Conservation (phyloP, 2,797 vertebrate genomes). For the Pseudomugil gertrudae region DNA sequence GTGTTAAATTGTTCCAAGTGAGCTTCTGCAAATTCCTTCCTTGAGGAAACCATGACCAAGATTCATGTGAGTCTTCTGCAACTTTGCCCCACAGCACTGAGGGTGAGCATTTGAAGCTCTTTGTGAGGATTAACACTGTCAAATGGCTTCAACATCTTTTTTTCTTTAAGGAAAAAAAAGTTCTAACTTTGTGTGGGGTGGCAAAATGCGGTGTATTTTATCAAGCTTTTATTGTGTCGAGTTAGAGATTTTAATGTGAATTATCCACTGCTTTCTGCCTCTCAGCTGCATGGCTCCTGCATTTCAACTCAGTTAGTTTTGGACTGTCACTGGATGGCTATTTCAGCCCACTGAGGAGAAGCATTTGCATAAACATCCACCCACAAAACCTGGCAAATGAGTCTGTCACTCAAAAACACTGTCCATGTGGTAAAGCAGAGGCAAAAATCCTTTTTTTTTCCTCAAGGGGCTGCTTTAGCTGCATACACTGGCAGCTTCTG, state of each 20-base stretch:
- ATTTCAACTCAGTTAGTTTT: slow-evolving; percentile 75
- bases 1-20: slow-evolving; percentile 35
- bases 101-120: slow-evolving; percentile 42
- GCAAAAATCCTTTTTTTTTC: slow-evolving; percentile 63
- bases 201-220: slow-evolving; percentile 41
- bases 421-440: slow-evolving; percentile 74
- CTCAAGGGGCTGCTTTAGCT: slow-evolving; percentile 55
- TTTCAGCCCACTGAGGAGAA: slow-evolving; percentile 76
- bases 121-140: slow-evolving; percentile 51
- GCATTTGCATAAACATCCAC: slow-evolving; percentile 84
- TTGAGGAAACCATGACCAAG: slow-evolving; percentile 49
- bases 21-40: slow-evolving; percentile 41
- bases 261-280: slow-evolving; percentile 63
- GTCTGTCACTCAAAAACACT: slow-evolving; percentile 80
- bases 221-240: slow-evolving; percentile 43
- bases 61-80: slow-evolving; percentile 41
- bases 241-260: slow-evolving; percentile 66
- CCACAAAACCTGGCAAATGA: slow-evolving; percentile 83
- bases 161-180: slow-evolving; percentile 9
- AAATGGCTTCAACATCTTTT: slow-evolving; percentile 42
- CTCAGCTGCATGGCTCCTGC: slow-evolving; percentile 58
- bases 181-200: slow-evolving; percentile 53
- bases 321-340: slow-evolving; percentile 77
- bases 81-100: slow-evolving; percentile 42
- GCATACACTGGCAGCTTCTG: slow-evolving; percentile 54